Percentiles rank a stretch among this genome's conserved stretches.
phyloP scores from a whole-genome alignment of 2,797 vertebrate genomes.

The Sandelia bainsii region DNA sequence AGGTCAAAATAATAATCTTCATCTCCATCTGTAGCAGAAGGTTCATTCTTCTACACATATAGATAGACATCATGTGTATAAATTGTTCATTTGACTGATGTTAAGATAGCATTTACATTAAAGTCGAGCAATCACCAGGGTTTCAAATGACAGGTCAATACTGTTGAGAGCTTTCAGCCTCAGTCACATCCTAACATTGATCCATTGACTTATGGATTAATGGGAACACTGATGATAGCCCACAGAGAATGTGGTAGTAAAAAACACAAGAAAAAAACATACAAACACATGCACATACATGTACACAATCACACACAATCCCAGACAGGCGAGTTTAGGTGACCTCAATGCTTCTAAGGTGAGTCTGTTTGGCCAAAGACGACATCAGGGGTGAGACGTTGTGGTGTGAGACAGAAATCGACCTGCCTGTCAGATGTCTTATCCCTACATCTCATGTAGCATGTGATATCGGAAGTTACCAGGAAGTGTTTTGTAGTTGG shows the following conservation, averaged over 20 bases:
- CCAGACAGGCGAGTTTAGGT: slow-evolving; percentile 46
- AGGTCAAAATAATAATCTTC: slow-evolving; percentile 57
- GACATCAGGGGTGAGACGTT: slow-evolving; percentile 38
- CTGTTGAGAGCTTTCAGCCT: slow-evolving; percentile 77
- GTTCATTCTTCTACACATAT: slow-evolving; percentile 13
- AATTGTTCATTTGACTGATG: slow-evolving; percentile 70
- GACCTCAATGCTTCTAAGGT: slow-evolving; percentile 66
- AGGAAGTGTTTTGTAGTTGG: neutral
- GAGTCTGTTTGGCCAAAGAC: slow-evolving; percentile 46
- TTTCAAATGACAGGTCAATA: slow-evolving; percentile 81
- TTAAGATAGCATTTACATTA: slow-evolving; percentile 69
- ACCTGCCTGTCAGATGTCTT: slow-evolving; percentile 67
- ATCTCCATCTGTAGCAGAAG: slow-evolving; percentile 17
- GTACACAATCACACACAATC: slow-evolving; percentile 17
- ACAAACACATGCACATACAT: slow-evolving; percentile 20
- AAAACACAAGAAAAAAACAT: slow-evolving; percentile 55
- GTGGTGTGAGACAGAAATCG: slow-evolving; percentile 60
- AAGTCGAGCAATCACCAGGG: slow-evolving; percentile 73
- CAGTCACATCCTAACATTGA: slow-evolving; percentile 64
- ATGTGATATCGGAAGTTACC: neutral
- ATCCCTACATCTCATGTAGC: slow-evolving; percentile 12
- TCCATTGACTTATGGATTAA: slow-evolving; percentile 80
- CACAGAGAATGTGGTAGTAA: slow-evolving; percentile 66
- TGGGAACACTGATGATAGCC: slow-evolving; percentile 73
- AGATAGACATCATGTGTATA: slow-evolving; percentile 35